These are phyloP conservation scores for Salpingus planirostris DNA, from an alignment of 2,888 invertebrate species.

Conservation along the genomic window DNA sequence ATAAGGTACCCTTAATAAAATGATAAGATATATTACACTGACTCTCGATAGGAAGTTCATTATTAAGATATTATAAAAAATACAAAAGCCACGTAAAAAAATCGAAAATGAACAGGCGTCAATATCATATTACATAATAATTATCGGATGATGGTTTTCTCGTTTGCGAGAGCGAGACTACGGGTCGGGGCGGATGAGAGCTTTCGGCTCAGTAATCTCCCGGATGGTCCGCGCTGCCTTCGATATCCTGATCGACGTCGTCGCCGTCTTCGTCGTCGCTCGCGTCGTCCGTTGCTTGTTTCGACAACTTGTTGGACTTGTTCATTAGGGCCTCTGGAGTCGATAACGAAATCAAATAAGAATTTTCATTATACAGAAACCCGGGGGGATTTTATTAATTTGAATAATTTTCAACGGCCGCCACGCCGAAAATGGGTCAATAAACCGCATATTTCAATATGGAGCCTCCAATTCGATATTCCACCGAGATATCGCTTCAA, in stretches of 20 bases:
- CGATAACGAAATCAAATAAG: no score
- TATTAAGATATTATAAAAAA: slow-evolving; percentile 22
- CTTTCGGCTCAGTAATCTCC: slow-evolving; percentile 54
- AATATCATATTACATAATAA: slow-evolving; percentile 15
- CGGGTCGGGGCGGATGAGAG: background rate
- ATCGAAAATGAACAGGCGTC: slow-evolving; percentile 21
- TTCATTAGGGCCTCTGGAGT: slow-evolving; percentile 19
- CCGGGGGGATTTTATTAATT: no score
- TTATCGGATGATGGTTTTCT: slow-evolving; percentile 1
- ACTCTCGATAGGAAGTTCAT: slow-evolving; percentile 16
- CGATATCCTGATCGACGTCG: slow-evolving; percentile 58
- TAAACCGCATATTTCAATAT: no score
- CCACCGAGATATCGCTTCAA: no score
- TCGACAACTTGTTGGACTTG: slow-evolving; percentile 19
- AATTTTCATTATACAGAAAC: no score
- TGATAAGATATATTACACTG: slow-evolving; percentile 9
- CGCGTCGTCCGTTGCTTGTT: slow-evolving; percentile 43
- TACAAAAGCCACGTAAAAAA: slow-evolving; percentile 21
- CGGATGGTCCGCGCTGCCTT: slow-evolving; percentile 70
- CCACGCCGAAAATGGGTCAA: no score
- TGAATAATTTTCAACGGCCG: no score
- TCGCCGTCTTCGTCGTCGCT: slow-evolving; percentile 63
- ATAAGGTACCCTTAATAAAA: slow-evolving; percentile 10
- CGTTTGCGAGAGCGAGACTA: no score
- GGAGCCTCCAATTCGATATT: no score